Evolutionary conservation across 2,888 invertebrate genomes (phyloP).

Genomic region (Oligia latruncula): DNA sequence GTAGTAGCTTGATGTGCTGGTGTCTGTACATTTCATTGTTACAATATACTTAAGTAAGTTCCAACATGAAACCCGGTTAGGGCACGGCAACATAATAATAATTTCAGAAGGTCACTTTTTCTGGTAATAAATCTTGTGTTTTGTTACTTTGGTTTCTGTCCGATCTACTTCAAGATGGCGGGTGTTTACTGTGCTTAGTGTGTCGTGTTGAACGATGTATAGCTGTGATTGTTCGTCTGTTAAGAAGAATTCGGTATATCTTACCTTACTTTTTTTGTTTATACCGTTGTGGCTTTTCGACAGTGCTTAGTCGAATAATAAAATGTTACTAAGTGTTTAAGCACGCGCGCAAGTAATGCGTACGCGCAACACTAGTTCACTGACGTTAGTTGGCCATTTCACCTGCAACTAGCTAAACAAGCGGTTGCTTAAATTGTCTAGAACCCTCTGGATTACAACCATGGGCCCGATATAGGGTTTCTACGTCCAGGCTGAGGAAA

Average conservation of each 20-base stretch:
- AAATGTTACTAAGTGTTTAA: background rate
- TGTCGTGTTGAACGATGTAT: constrained; percentile 19
- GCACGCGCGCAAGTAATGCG: background rate
- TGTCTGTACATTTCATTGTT: no score
- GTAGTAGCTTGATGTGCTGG: no score
- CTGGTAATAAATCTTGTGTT: constrained; percentile 51
- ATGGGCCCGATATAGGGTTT: background rate
- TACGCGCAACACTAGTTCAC: background rate
- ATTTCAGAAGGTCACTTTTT: constrained; percentile 44
- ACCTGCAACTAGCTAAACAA: background rate
- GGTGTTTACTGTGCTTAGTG: background rate
- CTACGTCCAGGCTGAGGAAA: background rate
- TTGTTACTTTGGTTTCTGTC: constrained; percentile 41
- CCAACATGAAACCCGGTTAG: no score
- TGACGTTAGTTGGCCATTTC: background rate
- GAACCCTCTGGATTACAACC: no score
- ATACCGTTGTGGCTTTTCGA: background rate
- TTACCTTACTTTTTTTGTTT: no score
- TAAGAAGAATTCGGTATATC: background rate
- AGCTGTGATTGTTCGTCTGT: constrained; percentile 13
- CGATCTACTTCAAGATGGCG: constrained; percentile 24
- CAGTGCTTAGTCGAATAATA: background rate
- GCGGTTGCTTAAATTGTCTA: background rate
- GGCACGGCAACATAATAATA: background rate
- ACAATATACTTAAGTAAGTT: no score